These are phyloP conservation scores for Tetramorium simillimum DNA, from an alignment of 1,140 invertebrate genomes.

Conservation along the genomic window DNA sequence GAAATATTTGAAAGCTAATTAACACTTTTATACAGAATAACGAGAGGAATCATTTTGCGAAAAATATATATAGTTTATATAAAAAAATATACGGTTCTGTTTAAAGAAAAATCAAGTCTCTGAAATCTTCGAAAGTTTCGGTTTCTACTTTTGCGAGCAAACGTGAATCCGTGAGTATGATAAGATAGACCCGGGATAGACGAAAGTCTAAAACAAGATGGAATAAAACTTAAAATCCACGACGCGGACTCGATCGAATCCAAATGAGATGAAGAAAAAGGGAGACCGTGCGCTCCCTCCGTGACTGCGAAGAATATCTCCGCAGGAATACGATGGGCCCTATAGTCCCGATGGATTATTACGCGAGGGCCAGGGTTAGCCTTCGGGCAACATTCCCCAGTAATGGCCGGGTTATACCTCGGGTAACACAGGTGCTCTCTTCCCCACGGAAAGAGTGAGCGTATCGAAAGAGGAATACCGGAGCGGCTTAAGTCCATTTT, in stretches of 20 bases:
- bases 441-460: conserved; percentile 63
- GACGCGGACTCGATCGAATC: conserved; percentile 28
- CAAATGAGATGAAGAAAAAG: conserved; percentile 42
- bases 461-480: conserved; percentile 61
- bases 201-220: background rate
- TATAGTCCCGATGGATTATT: conserved; percentile 73
- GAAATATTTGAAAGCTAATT: background rate
- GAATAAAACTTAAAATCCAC: background rate
- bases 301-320: conserved; percentile 73
- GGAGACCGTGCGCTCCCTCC: conserved; percentile 56
- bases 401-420: conserved; percentile 83
- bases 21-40: background rate
- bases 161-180: background rate
- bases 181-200: background rate
- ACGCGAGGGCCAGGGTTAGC: conserved; percentile 78
- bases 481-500: conserved; percentile 60
- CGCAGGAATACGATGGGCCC: conserved; percentile 69
- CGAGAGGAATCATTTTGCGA: background rate
- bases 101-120: background rate
- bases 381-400: conserved; percentile 83
- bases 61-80: background rate
- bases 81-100: background rate
- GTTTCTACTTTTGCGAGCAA: background rate
- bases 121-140: background rate
- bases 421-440: conserved; percentile 83